Evolutionary conservation across 2,888 invertebrate genomes (phyloP).

Genomic region (Cylloceria caligata): DNA sequence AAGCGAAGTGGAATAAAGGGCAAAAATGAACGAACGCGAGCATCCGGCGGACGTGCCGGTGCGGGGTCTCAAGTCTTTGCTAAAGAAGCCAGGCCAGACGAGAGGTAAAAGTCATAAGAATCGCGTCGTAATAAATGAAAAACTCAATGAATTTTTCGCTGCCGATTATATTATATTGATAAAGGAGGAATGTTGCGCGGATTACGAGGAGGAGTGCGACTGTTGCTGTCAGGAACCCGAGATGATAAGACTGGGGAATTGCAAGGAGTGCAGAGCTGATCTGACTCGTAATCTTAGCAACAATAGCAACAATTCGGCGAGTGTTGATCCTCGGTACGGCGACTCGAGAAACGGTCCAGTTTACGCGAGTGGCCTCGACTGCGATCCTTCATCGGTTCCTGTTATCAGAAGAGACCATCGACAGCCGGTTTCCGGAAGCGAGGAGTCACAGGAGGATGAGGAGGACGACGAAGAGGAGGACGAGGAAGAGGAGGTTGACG

Average conservation of each 20-base stretch:
- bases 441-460: constrained; percentile 73
- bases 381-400: constrained; percentile 38
- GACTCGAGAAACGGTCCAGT: constrained; percentile 55
- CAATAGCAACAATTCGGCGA: constrained; percentile 73
- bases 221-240: constrained; percentile 90
- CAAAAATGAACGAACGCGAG: constrained; percentile 70
- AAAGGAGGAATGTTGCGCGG: constrained; percentile 94
- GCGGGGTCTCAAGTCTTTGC: constrained; percentile 88
- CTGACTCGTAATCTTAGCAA: constrained; percentile 83
- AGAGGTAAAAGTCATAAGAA: constrained; percentile 89
- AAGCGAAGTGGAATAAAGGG: constrained; percentile 5
- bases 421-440: constrained; percentile 60
- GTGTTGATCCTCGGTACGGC: constrained; percentile 73
- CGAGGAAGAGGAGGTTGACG: constrained; percentile 71
- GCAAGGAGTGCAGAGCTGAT: constrained; percentile 84
- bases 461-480: constrained; percentile 71
- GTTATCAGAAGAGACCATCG: constrained; percentile 55
- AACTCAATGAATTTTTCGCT: constrained; percentile 95
- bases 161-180: constrained; percentile 96
- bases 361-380: constrained; percentile 47
- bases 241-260: constrained; percentile 88
- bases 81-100: constrained; percentile 90
- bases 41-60: constrained; percentile 76
- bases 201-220: constrained; percentile 91
- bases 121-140: constrained; percentile 95